Percentiles rank a stretch among this genome's conserved stretches.
phyloP scores from a whole-genome alignment of 2,888 invertebrate genomes.

The Ferdinandea cuprea region DNA sequence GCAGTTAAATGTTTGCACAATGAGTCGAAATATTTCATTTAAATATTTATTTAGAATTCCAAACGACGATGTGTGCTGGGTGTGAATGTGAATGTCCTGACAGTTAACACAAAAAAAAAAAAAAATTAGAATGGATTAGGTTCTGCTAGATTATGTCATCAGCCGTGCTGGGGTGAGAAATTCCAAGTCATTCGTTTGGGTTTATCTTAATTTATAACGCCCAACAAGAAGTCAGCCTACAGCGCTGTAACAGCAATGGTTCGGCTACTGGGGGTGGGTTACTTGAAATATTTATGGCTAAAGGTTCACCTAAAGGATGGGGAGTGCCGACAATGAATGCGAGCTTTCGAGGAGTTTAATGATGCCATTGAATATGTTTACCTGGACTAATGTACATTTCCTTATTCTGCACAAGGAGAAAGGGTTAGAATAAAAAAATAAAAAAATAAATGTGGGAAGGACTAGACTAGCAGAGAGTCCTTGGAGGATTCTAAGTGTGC shows the following conservation, averaged over 20 bases:
- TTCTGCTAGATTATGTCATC: conserved; percentile 23
- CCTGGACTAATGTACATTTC: neutral
- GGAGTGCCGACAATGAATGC: no score
- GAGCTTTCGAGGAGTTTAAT: neutral
- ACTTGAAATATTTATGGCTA: conserved; percentile 29
- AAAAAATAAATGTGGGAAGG: no score
- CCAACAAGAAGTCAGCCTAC: conserved; percentile 27
- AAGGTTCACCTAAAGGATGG: neutral
- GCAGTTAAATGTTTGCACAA: conserved; percentile 56
- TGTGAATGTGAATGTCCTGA: neutral
- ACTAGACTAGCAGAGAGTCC: no score
- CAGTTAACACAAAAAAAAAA: neutral
- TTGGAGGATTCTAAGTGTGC: no score
- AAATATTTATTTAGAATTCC: conserved; percentile 38
- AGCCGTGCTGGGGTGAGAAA: neutral
- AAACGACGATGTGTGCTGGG: conserved; percentile 6
- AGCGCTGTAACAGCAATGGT: neutral
- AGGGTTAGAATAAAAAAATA: neutral
- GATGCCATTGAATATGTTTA: neutral
- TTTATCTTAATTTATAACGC: conserved; percentile 18
- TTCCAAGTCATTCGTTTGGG: conserved; percentile 7
- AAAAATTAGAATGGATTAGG: neutral
- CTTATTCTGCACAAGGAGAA: neutral
- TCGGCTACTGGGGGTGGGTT: neutral
- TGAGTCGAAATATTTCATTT: conserved; percentile 54